Base-by-base conservation (phyloP, 35 echinoderm and acorn worm species). In the Nesometra sesokonis region DNA sequence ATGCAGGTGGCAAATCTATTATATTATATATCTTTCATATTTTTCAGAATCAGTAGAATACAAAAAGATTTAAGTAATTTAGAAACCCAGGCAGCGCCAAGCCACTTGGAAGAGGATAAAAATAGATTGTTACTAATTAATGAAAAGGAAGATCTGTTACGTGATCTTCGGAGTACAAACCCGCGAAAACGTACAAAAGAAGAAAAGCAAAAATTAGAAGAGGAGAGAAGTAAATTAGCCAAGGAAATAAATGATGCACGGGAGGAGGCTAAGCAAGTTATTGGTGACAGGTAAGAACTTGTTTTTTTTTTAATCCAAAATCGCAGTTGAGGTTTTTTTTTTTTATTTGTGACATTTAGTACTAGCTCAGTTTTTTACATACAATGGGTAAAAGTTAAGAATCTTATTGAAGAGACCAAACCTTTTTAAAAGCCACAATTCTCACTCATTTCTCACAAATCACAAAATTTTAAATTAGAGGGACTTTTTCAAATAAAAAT, bases 41-140 rank as follows among this genome's bases (percentile, higher is more conserved):
- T 43, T 86, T 47, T 78, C 78, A 95, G 93, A 86, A 77, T 82
- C 21, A 90, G 90, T 86, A 37, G 85, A 47, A 79, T 95, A 31
- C 89, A 95, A 87, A 95, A 91, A 34, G 86, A 91, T 78, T 81
- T 91, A 76, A 87, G 90, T 37, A 90, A 95, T 57, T 57, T 95
- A 36, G 93, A 89, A 46, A 91, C 57, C 77, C 57, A 82, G 77
- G 57, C 35, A 36, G 36, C 78, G 35, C 35, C 77, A 0, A 78
- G 35, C 21, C 78, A 89, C 30, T 39, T 38, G 82, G 93, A 95
- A 37, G 86, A 78, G 29, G 93, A 91, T 31, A 91, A 87, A 80
- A 84, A 91, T 33, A 39, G 90, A n/a, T 78, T 89, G 8, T 40
- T 87, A 8, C 86, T 95, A 13, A 91, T 95, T 35, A 46, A 91